These are phyloP conservation scores for Drosophila lini DNA, from an alignment of 1,140 invertebrate species.

Conservation along the genomic window DNA sequence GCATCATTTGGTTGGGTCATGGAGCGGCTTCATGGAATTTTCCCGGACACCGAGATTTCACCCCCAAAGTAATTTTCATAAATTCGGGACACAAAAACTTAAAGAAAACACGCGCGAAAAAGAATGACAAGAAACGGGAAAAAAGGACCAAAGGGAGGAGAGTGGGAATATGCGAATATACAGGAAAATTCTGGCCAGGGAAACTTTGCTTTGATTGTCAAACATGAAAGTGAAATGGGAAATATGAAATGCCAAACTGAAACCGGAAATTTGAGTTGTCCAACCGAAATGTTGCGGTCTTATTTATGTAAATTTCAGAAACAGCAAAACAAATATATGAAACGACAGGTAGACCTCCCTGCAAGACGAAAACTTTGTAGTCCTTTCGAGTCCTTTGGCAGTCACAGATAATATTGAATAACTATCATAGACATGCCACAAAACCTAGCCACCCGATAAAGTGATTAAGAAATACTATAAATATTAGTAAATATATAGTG, in stretches of 20 bases:
- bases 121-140: background rate
- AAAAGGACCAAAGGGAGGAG: too few species aligned
- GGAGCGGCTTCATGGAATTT: slow-evolving; percentile 20
- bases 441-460: too few species aligned
- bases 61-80: slow-evolving; percentile 18
- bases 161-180: slow-evolving; percentile 5
- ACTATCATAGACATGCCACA: background rate
- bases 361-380: background rate
- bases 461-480: too few species aligned
- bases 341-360: background rate
- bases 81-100: slow-evolving; percentile 27
- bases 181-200: slow-evolving; percentile 4
- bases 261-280: slow-evolving; percentile 25
- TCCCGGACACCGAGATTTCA: background rate
- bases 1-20: slow-evolving; percentile 33
- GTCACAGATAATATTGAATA: background rate
- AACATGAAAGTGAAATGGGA: slow-evolving; percentile 13
- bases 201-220: slow-evolving; percentile 28
- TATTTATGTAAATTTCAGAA: slow-evolving; percentile 21
- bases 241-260: slow-evolving; percentile 10
- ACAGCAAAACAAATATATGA: slow-evolving; percentile 1
- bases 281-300: slow-evolving; percentile 20
- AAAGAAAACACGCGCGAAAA: slow-evolving; percentile 2
- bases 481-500: too few species aligned
- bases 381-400: background rate